These are phyloP conservation scores for Drosophila ezoana DNA, from an alignment of 2,888 invertebrate species.

Conservation along the genomic window DNA sequence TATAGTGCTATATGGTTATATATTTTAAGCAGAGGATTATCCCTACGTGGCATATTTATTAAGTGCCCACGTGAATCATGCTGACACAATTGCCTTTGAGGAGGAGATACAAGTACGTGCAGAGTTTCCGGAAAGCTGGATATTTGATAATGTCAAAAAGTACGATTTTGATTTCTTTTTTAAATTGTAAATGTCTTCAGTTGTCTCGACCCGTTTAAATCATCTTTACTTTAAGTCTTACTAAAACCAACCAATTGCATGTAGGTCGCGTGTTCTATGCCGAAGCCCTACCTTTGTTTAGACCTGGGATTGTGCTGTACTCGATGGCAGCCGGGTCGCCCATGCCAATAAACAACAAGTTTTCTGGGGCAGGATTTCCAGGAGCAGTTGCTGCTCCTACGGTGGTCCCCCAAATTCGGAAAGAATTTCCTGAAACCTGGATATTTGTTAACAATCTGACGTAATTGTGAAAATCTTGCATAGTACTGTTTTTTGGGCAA, in stretches of 20 bases:
- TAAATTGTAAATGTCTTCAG: background rate
- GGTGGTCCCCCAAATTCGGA: background rate
- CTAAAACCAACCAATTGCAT: slow-evolving; percentile 21
- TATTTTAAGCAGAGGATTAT: slow-evolving; percentile 22
- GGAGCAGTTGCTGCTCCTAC: background rate
- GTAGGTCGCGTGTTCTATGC: slow-evolving; percentile 2
- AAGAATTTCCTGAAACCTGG: slow-evolving; percentile 1
- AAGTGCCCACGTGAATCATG: background rate
- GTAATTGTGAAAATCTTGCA: slow-evolving; percentile 21
- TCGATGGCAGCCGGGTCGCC: background rate
- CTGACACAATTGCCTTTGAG: too few relatives aligned
- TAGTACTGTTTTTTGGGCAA: background rate
- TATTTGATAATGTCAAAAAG: slow-evolving; percentile 23
- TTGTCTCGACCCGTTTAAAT: background rate
- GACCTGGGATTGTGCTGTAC: background rate
- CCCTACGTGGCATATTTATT: slow-evolving; percentile 15
- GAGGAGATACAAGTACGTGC: slow-evolving; percentile 41
- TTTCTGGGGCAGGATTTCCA: background rate
- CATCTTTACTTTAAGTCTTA: slow-evolving; percentile 6
- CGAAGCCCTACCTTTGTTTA: slow-evolving; percentile 1
- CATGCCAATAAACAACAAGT: too few relatives aligned
- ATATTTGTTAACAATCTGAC: slow-evolving; percentile 84
- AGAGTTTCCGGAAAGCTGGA: slow-evolving; percentile 43
- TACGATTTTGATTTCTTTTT: slow-evolving; percentile 3
- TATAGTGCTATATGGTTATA: background rate